Evolutionary conservation across 2,888 invertebrate species (phyloP).

Genomic region (Cryptocephalus moraei): DNA sequence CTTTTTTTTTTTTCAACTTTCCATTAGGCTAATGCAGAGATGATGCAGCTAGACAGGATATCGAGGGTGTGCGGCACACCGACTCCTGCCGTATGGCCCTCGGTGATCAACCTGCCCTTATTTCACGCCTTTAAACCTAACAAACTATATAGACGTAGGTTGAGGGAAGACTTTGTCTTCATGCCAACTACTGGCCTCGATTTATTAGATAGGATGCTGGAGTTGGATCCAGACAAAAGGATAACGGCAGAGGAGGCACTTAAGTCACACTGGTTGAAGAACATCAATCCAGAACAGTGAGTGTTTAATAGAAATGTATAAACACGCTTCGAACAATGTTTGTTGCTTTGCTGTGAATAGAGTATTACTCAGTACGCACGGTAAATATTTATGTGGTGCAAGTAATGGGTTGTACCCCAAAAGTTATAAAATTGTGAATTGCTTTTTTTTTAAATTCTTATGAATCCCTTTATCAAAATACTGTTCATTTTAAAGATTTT

Average conservation of each 20-base stretch:
- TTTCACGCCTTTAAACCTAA: constrained; percentile 89
- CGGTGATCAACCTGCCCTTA: constrained; percentile 84
- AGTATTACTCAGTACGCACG: too few relatives aligned
- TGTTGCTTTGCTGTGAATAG: too few relatives aligned
- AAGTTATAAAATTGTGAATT: too few relatives aligned
- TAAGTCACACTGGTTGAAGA: constrained; percentile 83
- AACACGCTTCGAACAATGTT: too few relatives aligned
- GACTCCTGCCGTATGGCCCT: constrained; percentile 92
- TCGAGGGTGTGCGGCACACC: constrained; percentile 93
- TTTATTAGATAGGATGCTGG: constrained; percentile 90
- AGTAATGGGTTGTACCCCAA: too few relatives aligned
- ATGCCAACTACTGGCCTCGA: constrained; percentile 84
- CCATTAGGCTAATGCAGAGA: constrained; percentile 76
- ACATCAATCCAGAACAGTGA: constrained; percentile 83
- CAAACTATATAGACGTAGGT: constrained; percentile 75
- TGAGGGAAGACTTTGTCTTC: constrained; percentile 88
- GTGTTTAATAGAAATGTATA: constrained; percentile 36
- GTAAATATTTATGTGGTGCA: too few relatives aligned
- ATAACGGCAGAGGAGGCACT: constrained; percentile 93
- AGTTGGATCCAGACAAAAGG: constrained; percentile 86
- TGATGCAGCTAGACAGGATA: constrained; percentile 90
- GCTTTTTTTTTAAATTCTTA: too few relatives aligned
- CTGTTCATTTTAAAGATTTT: too few relatives aligned
- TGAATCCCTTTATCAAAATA: too few relatives aligned
- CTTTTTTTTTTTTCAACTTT: constrained; percentile 3